These are phyloP conservation scores for Dreissena rostriformis DNA, from an alignment of 1,140 invertebrate genomes.

Conservation along the genomic window DNA sequence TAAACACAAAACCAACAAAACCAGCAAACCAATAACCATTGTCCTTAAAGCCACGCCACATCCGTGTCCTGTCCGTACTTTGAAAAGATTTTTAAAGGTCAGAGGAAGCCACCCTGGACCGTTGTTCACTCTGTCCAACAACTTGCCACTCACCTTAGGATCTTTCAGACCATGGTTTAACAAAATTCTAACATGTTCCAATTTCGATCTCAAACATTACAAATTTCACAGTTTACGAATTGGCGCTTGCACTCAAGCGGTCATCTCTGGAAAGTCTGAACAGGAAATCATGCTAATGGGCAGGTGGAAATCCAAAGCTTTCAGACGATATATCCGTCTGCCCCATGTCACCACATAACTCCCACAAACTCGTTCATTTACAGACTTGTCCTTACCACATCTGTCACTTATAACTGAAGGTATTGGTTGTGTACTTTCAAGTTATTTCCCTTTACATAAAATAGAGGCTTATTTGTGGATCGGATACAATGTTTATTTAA, in stretches of 20 bases:
- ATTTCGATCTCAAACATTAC: constrained; percentile 2
- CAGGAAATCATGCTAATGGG: constrained; percentile 18
- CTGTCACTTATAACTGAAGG: too few relatives aligned
- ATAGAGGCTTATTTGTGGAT: too few relatives aligned
- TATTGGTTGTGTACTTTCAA: too few relatives aligned
- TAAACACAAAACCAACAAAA: constrained; percentile 14
- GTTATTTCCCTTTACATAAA: too few relatives aligned
- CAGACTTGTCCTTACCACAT: too few relatives aligned
- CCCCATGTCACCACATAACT: neutral
- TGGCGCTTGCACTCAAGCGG: constrained; percentile 21
- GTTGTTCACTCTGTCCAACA: constrained; percentile 9
- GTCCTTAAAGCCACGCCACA: neutral
- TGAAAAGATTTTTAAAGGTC: neutral
- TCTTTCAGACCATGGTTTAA: neutral
- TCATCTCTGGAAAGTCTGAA: constrained; percentile 16
- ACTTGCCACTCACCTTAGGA: neutral
- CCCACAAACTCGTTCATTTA: neutral
- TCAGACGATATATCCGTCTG: constrained; percentile 19
- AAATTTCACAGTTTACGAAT: constrained; percentile 28
- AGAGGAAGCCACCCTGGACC: constrained; percentile 1
- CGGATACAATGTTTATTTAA: too few relatives aligned
- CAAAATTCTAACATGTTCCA: neutral
- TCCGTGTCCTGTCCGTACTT: constrained; percentile 4
- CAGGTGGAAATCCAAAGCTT: constrained; percentile 13
- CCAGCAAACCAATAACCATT: constrained; percentile 21